Evolutionary conservation across 37 sponge, comb jelly and placozoan genomes (phyloP), one percentile per base, ranked within the genome.

Genomic region (Tethya wilhelma): DNA sequence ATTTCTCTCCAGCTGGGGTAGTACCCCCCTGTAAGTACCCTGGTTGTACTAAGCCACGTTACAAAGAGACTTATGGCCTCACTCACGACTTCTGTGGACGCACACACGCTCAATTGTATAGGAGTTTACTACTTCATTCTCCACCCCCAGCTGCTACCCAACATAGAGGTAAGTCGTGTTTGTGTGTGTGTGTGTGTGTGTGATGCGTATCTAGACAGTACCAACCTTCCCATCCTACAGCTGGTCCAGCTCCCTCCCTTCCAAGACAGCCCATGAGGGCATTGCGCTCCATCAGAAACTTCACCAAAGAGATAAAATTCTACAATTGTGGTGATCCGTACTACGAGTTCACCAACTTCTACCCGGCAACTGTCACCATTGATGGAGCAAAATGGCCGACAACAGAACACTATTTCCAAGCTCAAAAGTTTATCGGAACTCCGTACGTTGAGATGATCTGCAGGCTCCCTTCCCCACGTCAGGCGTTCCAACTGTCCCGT

Each of bases 311-410:
- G 55, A 80, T 87, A 17, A 65, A 66, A 32, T 92, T 92, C 66
- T 92, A 92, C 63, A 60, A 87, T 71, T 20, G 64, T 0, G 31
- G 68, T 62, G 93, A 87, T 7, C 93, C 88, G 0, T 92, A 84
- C 71, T 92, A 87, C 62, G 88, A 92, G 56, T 92, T 92, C 59
- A 87, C 93, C 4, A 92, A 92, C 77, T 92, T 92, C 62, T 90
- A 77, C 74, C 75, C 67, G 26, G 25, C 41, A 39, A 62, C 59
- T 19, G 70, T 71, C 22, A 56, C 41, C 29, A 38, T 87, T 3
- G 84, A 89, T 55, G 85, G 77, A 2, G 56, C 73, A 14, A 33
- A 12, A 12, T 92, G 93, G 93, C 84, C 84, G 0, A 76, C 93
- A 1, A 84, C 93, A 23, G 93, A 92, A 46, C 93, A 92, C 74